phyloP scores from a whole-genome alignment of 2,797 vertebrate genomes.

The Monodelphis domestica region DNA sequence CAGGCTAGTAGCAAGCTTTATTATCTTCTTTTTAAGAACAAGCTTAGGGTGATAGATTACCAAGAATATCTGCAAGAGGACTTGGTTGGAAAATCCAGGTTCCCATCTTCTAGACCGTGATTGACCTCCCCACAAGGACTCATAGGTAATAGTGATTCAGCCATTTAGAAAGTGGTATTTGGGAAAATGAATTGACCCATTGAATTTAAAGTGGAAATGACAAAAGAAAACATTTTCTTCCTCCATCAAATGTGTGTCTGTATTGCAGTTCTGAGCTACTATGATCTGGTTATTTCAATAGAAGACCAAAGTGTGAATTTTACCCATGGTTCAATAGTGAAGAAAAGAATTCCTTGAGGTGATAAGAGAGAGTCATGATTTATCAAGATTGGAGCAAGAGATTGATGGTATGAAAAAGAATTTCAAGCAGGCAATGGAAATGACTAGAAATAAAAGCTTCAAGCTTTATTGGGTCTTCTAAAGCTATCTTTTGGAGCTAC shows the following conservation, averaged over 20 bases:
- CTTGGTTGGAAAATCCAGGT: not conserved
- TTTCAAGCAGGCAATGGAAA: constrained; percentile 64
- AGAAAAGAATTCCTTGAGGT: constrained; percentile 56
- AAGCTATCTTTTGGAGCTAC: constrained; percentile 54
- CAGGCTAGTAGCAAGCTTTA: not conserved
- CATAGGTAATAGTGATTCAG: not conserved
- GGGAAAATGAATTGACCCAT: constrained; percentile 22
- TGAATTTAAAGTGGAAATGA: constrained; percentile 26
- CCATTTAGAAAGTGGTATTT: constrained; percentile 15
- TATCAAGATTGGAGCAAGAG: constrained; percentile 65
- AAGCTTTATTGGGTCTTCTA: constrained; percentile 32
- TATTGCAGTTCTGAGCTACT: constrained; percentile 4
- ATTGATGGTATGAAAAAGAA: constrained; percentile 55
- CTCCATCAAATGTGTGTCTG: not conserved
- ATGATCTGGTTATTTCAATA: constrained; percentile 16
- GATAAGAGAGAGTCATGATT: constrained; percentile 61
- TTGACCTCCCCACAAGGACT: not conserved
- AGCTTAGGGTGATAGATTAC: not conserved
- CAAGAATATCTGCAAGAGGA: not conserved
- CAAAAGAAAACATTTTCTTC: not conserved
- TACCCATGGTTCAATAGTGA: not conserved
- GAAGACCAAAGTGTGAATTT: not conserved
- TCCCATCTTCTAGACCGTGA: not conserved
- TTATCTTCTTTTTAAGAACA: not conserved
- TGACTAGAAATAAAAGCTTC: constrained; percentile 59